phyloP scores from a whole-genome alignment of 2,113 vertebrate genomes.

The Regulus satrapa region DNA sequence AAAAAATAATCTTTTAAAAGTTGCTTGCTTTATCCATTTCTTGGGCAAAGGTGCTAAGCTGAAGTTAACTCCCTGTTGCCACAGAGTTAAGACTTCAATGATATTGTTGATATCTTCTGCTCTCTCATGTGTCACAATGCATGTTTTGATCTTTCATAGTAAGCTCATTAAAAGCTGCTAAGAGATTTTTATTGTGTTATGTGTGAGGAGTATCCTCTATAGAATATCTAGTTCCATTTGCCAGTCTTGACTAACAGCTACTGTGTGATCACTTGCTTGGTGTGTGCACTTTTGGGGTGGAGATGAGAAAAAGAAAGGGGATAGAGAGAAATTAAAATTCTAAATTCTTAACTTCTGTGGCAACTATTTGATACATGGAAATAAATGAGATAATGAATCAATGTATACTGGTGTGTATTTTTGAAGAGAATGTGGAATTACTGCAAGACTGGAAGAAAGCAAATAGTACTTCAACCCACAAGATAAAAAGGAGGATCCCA shows the following conservation, averaged over 20 bases:
- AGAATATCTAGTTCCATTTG: not conserved
- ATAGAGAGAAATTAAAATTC: not conserved
- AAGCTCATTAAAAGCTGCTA: not conserved
- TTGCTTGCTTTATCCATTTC: not conserved
- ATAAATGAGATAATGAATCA: not conserved
- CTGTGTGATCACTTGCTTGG: not conserved
- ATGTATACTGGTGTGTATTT: not conserved
- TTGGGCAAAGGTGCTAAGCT: not conserved
- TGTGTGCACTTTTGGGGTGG: not conserved
- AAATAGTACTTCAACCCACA: not conserved
- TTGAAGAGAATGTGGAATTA: not conserved
- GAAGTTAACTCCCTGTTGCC: not conserved
- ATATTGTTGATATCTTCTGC: not conserved
- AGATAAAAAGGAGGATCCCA: not conserved
- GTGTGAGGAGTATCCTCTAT: not conserved
- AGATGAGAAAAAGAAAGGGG: not conserved
- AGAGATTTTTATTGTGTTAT: not conserved
- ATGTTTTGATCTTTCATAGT: not conserved
- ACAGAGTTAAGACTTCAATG: not conserved
- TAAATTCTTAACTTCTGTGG: not conserved
- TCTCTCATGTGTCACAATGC: not conserved
- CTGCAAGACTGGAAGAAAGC: not conserved
- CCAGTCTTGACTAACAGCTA: not conserved
- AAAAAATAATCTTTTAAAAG: not conserved
- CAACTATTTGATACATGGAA: not conserved